Conservation (phyloP, 2,797 vertebrate genomes). For the Huso huso region DNA sequence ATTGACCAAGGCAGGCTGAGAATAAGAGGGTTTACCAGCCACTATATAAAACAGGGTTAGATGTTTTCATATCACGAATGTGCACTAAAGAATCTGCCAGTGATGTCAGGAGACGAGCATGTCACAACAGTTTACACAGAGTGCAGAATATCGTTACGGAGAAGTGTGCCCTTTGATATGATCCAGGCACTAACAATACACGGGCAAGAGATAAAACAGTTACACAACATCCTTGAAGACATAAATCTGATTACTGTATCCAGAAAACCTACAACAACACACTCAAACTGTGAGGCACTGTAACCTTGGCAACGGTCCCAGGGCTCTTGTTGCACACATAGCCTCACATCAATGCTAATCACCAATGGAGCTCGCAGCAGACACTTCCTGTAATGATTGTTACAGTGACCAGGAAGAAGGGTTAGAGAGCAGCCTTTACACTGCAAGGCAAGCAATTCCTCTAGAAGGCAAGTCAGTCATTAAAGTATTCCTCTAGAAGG, state of each 20-base stretch:
- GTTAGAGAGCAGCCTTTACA: too few species aligned
- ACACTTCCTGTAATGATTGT: not conserved
- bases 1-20: slow-evolving; percentile 30
- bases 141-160: slow-evolving; percentile 3
- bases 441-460: too few species aligned
- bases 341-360: not conserved
- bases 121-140: not conserved
- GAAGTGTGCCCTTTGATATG: slow-evolving; percentile 8
- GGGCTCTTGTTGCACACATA: not conserved
- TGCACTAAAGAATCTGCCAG: not conserved
- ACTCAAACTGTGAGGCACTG: not conserved
- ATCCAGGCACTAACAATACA: slow-evolving; percentile 2
- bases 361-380: not conserved
- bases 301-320: slow-evolving; percentile 7
- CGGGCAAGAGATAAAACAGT: slow-evolving; percentile 9
- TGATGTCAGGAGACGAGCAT: slow-evolving; percentile 4
- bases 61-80: slow-evolving; percentile 5
- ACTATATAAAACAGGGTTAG: slow-evolving; percentile 10
- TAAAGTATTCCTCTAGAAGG: too few species aligned
- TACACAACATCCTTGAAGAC: not conserved
- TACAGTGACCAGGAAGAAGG: not conserved
- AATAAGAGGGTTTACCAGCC: not conserved
- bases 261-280: slow-evolving; percentile 2
- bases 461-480: too few species aligned
- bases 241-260: not conserved